A percentile compares a stretch with the other conserved stretches of the same genome.
phyloP scores from a whole-genome alignment of 2,888 invertebrate species.

The Epistrophella euchroma region DNA sequence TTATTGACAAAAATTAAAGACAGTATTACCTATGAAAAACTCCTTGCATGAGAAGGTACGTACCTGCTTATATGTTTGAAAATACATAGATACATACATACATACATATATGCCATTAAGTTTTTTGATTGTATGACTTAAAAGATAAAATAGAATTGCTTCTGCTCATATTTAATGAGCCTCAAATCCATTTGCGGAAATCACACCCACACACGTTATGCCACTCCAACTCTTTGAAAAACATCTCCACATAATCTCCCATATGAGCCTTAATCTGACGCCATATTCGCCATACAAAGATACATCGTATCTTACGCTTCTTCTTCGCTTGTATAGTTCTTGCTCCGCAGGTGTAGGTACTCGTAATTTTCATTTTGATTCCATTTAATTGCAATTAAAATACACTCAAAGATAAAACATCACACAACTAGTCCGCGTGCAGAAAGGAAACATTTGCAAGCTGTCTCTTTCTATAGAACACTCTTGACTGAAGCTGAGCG shows the following conservation, averaged over 20 bases:
- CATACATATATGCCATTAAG: too few relatives aligned
- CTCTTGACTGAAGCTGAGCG: conserved; percentile 11
- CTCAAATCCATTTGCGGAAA: conserved; percentile 56
- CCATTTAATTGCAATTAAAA: conserved; percentile 75
- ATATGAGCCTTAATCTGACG: conserved; percentile 27
- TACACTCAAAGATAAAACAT: conserved; percentile 75
- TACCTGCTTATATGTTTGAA: too few relatives aligned
- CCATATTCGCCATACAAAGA: conserved; percentile 18
- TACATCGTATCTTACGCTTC: conserved; percentile 49
- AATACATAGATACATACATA: too few relatives aligned
- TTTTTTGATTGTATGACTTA: conserved; percentile 7
- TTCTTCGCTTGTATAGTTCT: conserved; percentile 36
- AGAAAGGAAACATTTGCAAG: conserved; percentile 41
- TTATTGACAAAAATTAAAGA: neutral
- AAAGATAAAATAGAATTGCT: conserved; percentile 38
- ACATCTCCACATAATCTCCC: conserved; percentile 14
- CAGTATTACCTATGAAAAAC: neutral
- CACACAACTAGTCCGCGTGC: conserved; percentile 53
- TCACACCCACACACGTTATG: conserved; percentile 62
- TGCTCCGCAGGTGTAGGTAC: conserved; percentile 56
- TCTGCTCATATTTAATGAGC: conserved; percentile 48
- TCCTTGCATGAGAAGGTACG: too few relatives aligned
- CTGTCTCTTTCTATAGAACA: neutral
- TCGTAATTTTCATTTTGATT: conserved; percentile 71
- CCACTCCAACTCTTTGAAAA: neutral